Percentiles rank a stretch among this genome's conserved stretches.
These are phyloP conservation scores for Metopolophium dirhodum DNA, from an alignment of 1,140 invertebrate genomes.

Conservation along the genomic window DNA sequence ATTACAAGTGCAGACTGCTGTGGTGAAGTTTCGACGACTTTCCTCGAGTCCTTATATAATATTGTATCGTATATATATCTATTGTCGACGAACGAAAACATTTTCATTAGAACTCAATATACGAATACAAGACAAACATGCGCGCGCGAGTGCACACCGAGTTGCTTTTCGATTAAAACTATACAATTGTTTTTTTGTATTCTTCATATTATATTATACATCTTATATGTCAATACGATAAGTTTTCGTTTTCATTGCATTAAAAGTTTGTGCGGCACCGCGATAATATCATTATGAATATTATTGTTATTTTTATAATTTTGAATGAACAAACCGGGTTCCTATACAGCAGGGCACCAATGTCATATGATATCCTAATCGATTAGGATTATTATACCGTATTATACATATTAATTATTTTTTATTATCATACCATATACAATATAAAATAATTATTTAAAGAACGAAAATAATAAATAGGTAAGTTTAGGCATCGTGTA, in stretches of 20 bases:
- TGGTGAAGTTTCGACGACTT: not conserved
- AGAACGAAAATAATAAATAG: too few species aligned
- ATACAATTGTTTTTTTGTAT: not conserved
- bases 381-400: too few species aligned
- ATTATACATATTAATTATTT: too few species aligned
- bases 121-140: not conserved
- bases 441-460: too few species aligned
- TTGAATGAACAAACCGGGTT: too few species aligned
- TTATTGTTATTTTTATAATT: too few species aligned
- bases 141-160: not conserved
- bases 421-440: too few species aligned
- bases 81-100: not conserved
- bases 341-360: too few species aligned
- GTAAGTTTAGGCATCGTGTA: too few species aligned
- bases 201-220: not conserved
- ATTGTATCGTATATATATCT: not conserved
- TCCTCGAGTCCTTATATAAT: not conserved
- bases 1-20: not conserved
- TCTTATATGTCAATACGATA: not conserved
- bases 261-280: not conserved
- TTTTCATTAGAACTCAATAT: slow-evolving; percentile 3
- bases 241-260: not conserved
- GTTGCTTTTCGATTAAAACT: slow-evolving; percentile 15
- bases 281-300: not conserved
- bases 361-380: too few species aligned